Evolutionary conservation across 92 coral and sea anemone species (phyloP).

Genomic region (Palythoa grandiflora): DNA sequence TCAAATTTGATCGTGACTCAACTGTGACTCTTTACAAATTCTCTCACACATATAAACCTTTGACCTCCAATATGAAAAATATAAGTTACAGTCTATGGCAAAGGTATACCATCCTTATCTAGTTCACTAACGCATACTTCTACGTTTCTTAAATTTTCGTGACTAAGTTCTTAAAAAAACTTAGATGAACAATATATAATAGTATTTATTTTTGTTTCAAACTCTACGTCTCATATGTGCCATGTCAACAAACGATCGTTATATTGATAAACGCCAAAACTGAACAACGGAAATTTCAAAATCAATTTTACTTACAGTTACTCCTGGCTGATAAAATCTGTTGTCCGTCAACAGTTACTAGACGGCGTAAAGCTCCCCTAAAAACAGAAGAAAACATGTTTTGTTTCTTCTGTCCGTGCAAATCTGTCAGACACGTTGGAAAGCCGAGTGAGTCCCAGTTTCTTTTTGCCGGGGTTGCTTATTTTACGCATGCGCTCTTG

Average conservation of each 20-base stretch:
- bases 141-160: neutral
- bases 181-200: neutral
- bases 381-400: constrained; percentile 84
- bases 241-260: neutral
- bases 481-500: constrained; percentile 85
- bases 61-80: too few relatives aligned
- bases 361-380: constrained; percentile 74
- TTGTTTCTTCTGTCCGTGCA: constrained; percentile 29
- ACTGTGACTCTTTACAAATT: too few relatives aligned
- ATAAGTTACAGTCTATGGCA: too few relatives aligned
- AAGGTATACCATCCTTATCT: neutral
- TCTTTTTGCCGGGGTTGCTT: constrained; percentile 50
- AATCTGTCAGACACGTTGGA: constrained; percentile 50
- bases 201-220: neutral
- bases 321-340: constrained; percentile 63
- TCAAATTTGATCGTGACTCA: too few relatives aligned
- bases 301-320: constrained; percentile 55
- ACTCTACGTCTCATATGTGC: neutral
- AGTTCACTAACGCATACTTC: neutral
- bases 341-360: constrained; percentile 66
- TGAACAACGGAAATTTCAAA: neutral
- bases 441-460: constrained; percentile 37
- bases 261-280: neutral
- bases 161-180: neutral
- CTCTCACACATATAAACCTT: too few relatives aligned